Conservation (phyloP, 2,113 vertebrate species). For the Mustelus asterias region DNA sequence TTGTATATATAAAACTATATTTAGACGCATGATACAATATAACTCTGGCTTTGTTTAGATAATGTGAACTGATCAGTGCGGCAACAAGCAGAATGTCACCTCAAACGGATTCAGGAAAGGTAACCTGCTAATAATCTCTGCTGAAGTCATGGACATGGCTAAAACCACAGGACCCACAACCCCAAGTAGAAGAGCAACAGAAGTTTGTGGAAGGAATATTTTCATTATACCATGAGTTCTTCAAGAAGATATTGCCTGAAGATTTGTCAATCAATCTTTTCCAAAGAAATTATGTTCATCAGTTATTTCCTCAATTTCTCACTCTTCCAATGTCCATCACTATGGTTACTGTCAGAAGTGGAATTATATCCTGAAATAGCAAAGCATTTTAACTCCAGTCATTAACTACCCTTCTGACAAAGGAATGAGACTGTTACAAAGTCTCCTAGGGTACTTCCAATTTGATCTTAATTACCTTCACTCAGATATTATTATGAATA, state of each 20-base stretch:
- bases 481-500: background rate
- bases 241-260: background rate
- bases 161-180: background rate
- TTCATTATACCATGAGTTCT: background rate
- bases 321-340: background rate
- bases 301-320: background rate
- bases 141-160: background rate
- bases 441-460: background rate
- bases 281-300: background rate
- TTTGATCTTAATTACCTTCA: conserved; percentile 15
- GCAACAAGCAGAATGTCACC: background rate
- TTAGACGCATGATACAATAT: background rate
- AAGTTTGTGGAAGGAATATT: background rate
- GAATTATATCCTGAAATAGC: background rate
- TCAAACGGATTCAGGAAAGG: background rate
- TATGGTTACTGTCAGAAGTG: background rate
- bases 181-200: background rate
- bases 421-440: background rate
- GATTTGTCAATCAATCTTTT: background rate
- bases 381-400: conserved; percentile 5
- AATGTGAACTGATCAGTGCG: background rate
- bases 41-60: background rate
- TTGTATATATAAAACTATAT: background rate
- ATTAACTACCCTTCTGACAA: background rate
- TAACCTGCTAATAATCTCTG: background rate